Conservation (phyloP, 2,888 invertebrate species). For the Drosophila putrida region DNA sequence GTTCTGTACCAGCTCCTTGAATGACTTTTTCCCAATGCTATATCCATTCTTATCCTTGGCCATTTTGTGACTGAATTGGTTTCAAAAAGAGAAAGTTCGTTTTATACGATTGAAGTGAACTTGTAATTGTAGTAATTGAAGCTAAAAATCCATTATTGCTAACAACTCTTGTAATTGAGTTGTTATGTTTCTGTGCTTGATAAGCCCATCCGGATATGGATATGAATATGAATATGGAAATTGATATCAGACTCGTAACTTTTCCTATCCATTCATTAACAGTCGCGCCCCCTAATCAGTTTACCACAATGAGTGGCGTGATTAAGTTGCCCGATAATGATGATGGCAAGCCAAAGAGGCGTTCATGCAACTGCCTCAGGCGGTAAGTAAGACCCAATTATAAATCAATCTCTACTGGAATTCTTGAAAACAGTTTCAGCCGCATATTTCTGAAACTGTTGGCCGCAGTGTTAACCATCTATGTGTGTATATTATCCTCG, state of each 20-base stretch:
- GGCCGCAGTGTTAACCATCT: constrained; percentile 54
- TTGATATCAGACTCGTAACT: constrained; percentile 34
- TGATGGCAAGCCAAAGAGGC: constrained; percentile 35
- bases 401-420: background rate
- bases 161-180: constrained; percentile 65
- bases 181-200: constrained; percentile 65
- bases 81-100: too few relatives aligned
- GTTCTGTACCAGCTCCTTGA: constrained; percentile 60
- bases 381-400: constrained; percentile 43
- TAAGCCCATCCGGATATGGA: constrained; percentile 46
- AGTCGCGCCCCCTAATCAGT: constrained; percentile 53
- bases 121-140: constrained; percentile 37
- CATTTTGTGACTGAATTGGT: constrained; percentile 40
- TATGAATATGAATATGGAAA: constrained; percentile 12
- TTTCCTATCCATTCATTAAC: constrained; percentile 60
- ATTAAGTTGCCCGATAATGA: constrained; percentile 52
- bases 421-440: constrained; percentile 29
- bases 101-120: constrained; percentile 30
- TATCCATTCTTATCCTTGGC: constrained; percentile 12
- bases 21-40: constrained; percentile 26
- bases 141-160: constrained; percentile 54
- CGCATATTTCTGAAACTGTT: constrained; percentile 49
- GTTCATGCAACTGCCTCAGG: constrained; percentile 26
- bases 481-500: constrained; percentile 69
- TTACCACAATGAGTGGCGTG: constrained; percentile 48